These are phyloP conservation scores for Sebastes hubbsi DNA, from an alignment of 2,797 vertebrate species.

Conservation along the genomic window DNA sequence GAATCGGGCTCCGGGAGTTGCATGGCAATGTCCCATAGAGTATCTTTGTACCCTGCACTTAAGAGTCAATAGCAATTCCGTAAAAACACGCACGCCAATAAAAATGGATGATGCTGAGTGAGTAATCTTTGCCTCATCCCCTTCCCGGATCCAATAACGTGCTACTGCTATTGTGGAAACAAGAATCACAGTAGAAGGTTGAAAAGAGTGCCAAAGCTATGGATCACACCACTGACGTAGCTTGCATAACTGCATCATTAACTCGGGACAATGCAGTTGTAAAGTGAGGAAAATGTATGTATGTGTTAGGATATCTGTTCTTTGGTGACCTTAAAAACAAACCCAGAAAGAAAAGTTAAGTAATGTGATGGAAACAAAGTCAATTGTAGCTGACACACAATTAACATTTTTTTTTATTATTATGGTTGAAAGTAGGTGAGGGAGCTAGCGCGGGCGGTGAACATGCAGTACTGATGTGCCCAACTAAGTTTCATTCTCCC, in stretches of 20 bases:
- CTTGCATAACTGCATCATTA: background rate
- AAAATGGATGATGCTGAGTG: constrained; percentile 73
- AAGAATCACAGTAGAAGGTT: background rate
- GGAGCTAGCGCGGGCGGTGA: constrained; percentile 23
- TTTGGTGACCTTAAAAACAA: background rate
- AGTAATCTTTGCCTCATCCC: constrained; percentile 72
- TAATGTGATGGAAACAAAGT: background rate
- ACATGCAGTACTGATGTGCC: constrained; percentile 46
- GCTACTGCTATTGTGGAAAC: constrained; percentile 36
- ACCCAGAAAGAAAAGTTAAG: background rate
- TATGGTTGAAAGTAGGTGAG: constrained; percentile 21
- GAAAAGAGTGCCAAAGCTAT: constrained; percentile 21
- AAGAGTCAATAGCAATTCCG: constrained; percentile 53
- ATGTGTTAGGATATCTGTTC: constrained; percentile 5
- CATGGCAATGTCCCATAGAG: constrained; percentile 30
- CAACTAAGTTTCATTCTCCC: constrained; percentile 44
- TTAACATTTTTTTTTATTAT: background rate
- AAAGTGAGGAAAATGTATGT: background rate
- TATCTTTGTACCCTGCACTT: constrained; percentile 47
- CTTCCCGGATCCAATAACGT: constrained; percentile 62
- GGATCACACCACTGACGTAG: constrained; percentile 24
- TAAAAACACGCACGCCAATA: constrained; percentile 73
- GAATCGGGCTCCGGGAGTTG: constrained; percentile 14
- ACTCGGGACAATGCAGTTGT: background rate
- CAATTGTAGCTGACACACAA: background rate